A percentile compares a stretch with the other conserved stretches of the same genome.
Conservation (phyloP, 1,140 invertebrate species). For the Centruroides sculpturatus region DNA sequence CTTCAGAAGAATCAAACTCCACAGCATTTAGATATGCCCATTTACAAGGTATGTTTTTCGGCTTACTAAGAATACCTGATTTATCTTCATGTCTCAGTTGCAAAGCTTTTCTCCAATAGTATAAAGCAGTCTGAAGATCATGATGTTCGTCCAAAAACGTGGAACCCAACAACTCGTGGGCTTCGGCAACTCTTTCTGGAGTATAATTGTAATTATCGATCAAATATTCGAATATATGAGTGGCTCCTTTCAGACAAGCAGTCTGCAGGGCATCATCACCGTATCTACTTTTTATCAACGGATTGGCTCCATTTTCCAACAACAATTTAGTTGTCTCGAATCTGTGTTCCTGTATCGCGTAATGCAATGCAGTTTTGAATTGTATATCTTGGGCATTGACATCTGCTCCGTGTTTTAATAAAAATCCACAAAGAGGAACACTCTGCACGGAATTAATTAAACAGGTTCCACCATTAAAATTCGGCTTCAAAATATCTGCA, state of each 20-base stretch:
- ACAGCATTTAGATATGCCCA: conserved; percentile 44
- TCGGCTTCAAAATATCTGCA: conserved; percentile 70
- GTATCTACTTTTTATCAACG: conserved; percentile 47
- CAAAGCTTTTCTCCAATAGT: conserved; percentile 44
- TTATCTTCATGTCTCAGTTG: conserved; percentile 20
- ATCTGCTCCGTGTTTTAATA: conserved; percentile 50
- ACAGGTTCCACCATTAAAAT: conserved; percentile 85
- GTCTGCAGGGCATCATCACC: conserved; percentile 83
- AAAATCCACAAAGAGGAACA: conserved; percentile 58
- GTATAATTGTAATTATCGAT: conserved; percentile 45
- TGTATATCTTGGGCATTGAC: conserved; percentile 81
- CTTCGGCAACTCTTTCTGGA: conserved; percentile 54
- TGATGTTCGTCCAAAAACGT: conserved; percentile 65
- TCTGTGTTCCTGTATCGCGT: conserved; percentile 77
- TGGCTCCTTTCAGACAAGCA: conserved; percentile 75
- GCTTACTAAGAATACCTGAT: neutral
- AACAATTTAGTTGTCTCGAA: conserved; percentile 71
- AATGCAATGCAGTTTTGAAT: conserved; percentile 81
- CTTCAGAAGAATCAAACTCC: conserved; percentile 54
- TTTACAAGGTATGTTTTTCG: conserved; percentile 16
- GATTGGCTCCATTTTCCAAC: conserved; percentile 54
- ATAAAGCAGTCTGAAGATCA: conserved; percentile 39
- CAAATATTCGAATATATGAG: conserved; percentile 60
- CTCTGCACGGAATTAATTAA: conserved; percentile 86
- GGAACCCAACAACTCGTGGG: conserved; percentile 65